These are phyloP conservation scores for Philopotamus ludificatus DNA, from an alignment of 1,140 invertebrate species.

Conservation along the genomic window DNA sequence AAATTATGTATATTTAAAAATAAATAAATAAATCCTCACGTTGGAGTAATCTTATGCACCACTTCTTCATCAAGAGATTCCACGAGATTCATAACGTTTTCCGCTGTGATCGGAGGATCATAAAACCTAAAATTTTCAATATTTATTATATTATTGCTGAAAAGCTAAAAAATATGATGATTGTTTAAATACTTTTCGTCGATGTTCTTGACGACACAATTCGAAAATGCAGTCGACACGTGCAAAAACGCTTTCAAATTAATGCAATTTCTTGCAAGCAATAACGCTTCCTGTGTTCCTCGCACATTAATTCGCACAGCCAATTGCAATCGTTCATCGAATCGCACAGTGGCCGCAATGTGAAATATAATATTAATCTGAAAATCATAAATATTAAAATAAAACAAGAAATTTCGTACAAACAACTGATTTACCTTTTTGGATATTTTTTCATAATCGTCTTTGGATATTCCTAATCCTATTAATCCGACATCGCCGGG, in stretches of 20 bases:
- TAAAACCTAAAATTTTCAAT: conserved; percentile 60
- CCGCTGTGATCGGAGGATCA: conserved; percentile 65
- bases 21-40: conserved; percentile 60
- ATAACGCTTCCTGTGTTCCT: conserved; percentile 62
- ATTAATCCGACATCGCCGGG: conserved; percentile 68
- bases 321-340: conserved; percentile 63
- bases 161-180: neutral
- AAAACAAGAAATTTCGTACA: neutral
- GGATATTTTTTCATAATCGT: conserved; percentile 67
- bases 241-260: conserved; percentile 58
- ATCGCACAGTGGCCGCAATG: conserved; percentile 65
- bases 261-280: conserved; percentile 45
- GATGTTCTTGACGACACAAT: conserved; percentile 61
- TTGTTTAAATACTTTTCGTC: conserved; percentile 61
- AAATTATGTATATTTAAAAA: conserved; percentile 11
- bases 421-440: conserved; percentile 60
- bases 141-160: neutral
- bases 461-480: conserved; percentile 62
- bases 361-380: conserved; percentile 64
- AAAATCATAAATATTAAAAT: neutral
- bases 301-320: conserved; percentile 67
- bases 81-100: conserved; percentile 66
- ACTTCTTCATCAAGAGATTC: conserved; percentile 63
- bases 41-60: conserved; percentile 70
- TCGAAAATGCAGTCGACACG: conserved; percentile 71